Evolutionary conservation across 2,888 invertebrate genomes (phyloP), one percentile per base, ranked within the genome.

Genomic region (Epinotia brunnichana): DNA sequence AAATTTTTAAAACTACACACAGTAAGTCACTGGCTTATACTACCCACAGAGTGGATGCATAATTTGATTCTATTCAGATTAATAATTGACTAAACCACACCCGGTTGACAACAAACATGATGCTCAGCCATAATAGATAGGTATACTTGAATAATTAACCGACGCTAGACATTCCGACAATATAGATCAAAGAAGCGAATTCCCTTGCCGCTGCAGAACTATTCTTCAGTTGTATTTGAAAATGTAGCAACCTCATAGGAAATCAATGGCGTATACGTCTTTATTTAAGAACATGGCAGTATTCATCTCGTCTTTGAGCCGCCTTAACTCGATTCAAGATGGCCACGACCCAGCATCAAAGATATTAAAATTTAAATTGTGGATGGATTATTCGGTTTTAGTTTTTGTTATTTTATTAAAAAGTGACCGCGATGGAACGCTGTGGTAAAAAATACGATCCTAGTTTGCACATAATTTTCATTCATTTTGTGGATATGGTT

Each of bases 281-380:
- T 66, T 64, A 9, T 41, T n/a, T 3, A 15, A n/a, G n/a, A 10
- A 10, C 19, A 15, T 13, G 29, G 15, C 13, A 41, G 21, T 39
- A 41, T 51, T 72, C 72, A 68, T 51, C 61, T 29, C 19, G 56
- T 29, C 67, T 68, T 68, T 72, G 54, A 68, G 60, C 61, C n/a
- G 51, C 17, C 48, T 57, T 57, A 72, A 56, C 66, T 67, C 61
- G 44, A 67, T 44, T 19, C 61, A 72, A 68, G 67, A 72, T 67
- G 72, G 67, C 67, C 24, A 29, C 56, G 53, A 53, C 15, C 54
- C 29, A 19, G 61, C 35, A 51, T 68, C 57, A 72, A 56, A 35
- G 67, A 62, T 72, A 72, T 67, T 72, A 68, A 56, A 68, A 68
- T 57, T 57, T 44, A 72, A 72, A 72, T 68, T 19, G 17, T 56